A percentile compares a stretch with the other conserved stretches of the same genome.
These are phyloP conservation scores for Tympanoctomys barrerae DNA, from an alignment of 2,797 vertebrate genomes.

Conservation along the genomic window DNA sequence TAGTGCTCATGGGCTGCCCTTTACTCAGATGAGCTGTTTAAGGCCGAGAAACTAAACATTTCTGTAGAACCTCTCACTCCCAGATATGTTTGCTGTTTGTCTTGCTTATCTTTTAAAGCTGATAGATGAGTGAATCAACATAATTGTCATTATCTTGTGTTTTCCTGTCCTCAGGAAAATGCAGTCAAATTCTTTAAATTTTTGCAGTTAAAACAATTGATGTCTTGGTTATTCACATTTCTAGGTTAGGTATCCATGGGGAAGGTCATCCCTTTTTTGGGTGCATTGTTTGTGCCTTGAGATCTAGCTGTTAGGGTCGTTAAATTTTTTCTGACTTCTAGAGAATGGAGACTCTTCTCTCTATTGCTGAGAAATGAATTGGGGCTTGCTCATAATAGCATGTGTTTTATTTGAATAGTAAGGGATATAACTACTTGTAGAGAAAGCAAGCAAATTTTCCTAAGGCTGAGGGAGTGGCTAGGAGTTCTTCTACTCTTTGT, in stretches of 20 bases:
- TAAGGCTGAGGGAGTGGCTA: neutral
- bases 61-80: neutral
- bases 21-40: slow-evolving; percentile 48
- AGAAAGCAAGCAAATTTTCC: neutral
- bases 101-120: slow-evolving; percentile 28
- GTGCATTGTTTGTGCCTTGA: neutral
- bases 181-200: neutral
- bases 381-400: neutral
- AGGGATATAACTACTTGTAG: neutral
- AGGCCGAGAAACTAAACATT: neutral
- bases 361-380: neutral
- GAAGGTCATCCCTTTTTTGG: neutral
- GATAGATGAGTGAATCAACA: neutral
- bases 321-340: slow-evolving; percentile 15
- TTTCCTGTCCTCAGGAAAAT: neutral
- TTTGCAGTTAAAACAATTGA: neutral
- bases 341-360: neutral
- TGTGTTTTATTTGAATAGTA: slow-evolving; percentile 24
- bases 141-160: neutral
- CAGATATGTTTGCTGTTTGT: neutral
- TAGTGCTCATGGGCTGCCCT: neutral
- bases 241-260: neutral
- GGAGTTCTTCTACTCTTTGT: neutral
- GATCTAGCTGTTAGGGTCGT: neutral
- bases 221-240: neutral